Evolutionary conservation across 2,888 invertebrate species (phyloP).

Genomic region (Dioctria rufipes): DNA sequence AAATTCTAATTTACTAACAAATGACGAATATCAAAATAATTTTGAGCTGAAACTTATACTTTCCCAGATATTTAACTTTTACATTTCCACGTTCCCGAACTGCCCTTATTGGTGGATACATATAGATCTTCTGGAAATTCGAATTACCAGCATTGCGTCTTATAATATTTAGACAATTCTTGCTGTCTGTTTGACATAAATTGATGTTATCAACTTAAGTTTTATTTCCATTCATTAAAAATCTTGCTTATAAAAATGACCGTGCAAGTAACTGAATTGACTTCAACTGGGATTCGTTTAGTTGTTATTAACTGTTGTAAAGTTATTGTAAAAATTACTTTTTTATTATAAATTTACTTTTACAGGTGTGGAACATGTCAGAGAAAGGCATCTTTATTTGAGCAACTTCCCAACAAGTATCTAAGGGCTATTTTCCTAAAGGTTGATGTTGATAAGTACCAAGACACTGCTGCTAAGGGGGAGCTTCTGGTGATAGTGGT

Average conservation of each 20-base stretch:
- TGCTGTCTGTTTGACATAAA: too few species aligned
- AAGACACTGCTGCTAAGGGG: slow-evolving; percentile 88
- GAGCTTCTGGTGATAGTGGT: slow-evolving; percentile 88
- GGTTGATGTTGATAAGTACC: slow-evolving; percentile 91
- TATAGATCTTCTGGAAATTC: too few species aligned
- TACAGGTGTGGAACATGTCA: slow-evolving; percentile 97
- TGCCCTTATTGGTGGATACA: too few species aligned
- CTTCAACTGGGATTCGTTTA: slow-evolving; percentile 87
- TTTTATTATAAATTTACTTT: background rate
- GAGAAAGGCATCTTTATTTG: slow-evolving; percentile 93
- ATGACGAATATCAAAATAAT: too few species aligned
- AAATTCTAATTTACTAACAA: too few species aligned
- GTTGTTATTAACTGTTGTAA: slow-evolving; percentile 97
- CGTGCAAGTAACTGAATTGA: slow-evolving; percentile 77
- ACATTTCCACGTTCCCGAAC: too few species aligned
- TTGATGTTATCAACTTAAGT: too few species aligned
- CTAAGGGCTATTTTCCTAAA: slow-evolving; percentile 92
- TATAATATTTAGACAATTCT: too few species aligned
- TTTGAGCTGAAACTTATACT: too few species aligned
- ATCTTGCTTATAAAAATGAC: slow-evolving; percentile 63
- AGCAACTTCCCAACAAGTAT: slow-evolving; percentile 89
- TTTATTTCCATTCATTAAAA: background rate
- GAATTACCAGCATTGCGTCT: too few species aligned
- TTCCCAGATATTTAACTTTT: too few species aligned
- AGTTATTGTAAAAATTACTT: slow-evolving; percentile 37